A percentile compares a stretch with the other conserved stretches of the same genome.
Conservation (phyloP, 1,140 invertebrate genomes). For the Drosophila melanica region DNA sequence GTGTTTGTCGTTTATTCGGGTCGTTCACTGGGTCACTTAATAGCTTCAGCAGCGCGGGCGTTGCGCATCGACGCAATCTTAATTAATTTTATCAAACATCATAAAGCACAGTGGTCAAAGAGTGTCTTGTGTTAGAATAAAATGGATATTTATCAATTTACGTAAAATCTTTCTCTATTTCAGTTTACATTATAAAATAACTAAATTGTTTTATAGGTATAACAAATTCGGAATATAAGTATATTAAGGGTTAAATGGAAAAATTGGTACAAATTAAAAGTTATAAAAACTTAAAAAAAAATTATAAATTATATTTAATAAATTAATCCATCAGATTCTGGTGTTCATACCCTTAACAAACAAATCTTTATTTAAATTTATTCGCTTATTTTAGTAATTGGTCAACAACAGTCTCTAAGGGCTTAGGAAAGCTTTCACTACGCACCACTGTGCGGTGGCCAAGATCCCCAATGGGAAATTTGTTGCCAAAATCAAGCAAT, state of each 20-base stretch:
- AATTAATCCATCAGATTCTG: no score
- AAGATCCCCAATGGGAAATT: slow-evolving; percentile 4
- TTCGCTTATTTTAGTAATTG: no score
- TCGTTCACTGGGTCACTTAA: slow-evolving; percentile 60
- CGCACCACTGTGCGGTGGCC: slow-evolving; percentile 6
- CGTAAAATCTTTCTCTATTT: neutral
- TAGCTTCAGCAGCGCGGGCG: slow-evolving; percentile 36
- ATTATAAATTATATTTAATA: no score
- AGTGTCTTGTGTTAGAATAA: neutral
- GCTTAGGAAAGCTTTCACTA: neutral
- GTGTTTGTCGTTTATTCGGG: slow-evolving; percentile 17
- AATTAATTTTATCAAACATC: slow-evolving; percentile 53
- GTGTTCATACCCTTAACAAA: no score
- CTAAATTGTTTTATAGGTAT: no score
- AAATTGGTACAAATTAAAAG: no score
- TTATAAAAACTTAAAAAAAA: no score
- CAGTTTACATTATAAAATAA: no score
- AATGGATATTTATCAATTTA: neutral
- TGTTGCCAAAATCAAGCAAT: slow-evolving; percentile 40
- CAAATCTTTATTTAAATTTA: no score
- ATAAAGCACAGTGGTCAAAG: slow-evolving; percentile 22
- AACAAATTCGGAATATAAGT: no score
- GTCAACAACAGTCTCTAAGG: neutral
- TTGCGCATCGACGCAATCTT: slow-evolving; percentile 49
- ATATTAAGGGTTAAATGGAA: no score